Evolutionary conservation across 1,140 invertebrate genomes (phyloP), one percentile per base, ranked within the genome.

Genomic region (Mylabris phalerata): DNA sequence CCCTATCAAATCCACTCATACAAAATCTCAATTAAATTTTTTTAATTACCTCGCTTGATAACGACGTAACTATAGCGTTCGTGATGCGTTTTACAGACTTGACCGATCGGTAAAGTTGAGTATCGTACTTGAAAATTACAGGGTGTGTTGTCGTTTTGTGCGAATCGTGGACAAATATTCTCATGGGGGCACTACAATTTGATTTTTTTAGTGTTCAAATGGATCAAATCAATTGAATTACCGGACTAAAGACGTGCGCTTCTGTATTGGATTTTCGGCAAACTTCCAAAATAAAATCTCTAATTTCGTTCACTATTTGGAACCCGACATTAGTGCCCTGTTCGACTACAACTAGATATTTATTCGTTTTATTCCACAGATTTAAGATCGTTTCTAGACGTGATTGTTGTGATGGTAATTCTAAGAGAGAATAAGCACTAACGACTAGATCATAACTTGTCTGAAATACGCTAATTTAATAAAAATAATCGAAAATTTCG

Each of bases 361-460:
- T 80, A 57, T 84, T 77, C 9, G 92, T 93, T 78, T 92, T 95
- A 42, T 82, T 83, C 93, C 93, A 96, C 10, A 95, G 75, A 68
- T 86, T 89, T 13, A 86, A 74, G 57, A 95, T 72, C 0, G 81
- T 80, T 67, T 90, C 80, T 13, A 92, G 70, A 50, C 93, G 79
- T 39, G 75, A 77, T 68, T 83, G 75, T 50, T 78, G 72, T 57
- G 79, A 80, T 4, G 86, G 85, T 49, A 94, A 71, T 74, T 96
- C 93, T 55, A 95, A 80, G 46, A 95, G 77, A 1, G 90, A 82
- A 71, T 85, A 92, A 5, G 92, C 86, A 63, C 85, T 85, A 13
- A 93, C 76, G 24, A 94, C 88, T 45, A 96, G 73, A 73, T 92
- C 87, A 71, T 90, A 95, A 66, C 79, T 77, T 4, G 78, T 77